These are phyloP conservation scores for Torymus texanus DNA, from an alignment of 2,888 invertebrate genomes.

Conservation along the genomic window DNA sequence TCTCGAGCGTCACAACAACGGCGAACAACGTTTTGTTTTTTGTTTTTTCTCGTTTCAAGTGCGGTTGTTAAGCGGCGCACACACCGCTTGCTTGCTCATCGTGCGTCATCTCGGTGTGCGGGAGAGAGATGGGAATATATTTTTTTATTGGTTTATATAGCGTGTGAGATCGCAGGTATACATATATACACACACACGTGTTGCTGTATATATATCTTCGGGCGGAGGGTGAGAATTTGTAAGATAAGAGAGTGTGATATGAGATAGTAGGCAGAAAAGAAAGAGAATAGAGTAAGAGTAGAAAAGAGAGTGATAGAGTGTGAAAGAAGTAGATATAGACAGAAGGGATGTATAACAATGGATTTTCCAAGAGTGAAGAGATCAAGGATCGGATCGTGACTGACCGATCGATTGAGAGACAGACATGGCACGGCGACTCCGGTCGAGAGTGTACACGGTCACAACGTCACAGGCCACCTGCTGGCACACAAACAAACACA, in stretches of 20 bases:
- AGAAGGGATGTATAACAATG: constrained; percentile 26
- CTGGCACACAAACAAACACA: constrained; percentile 76
- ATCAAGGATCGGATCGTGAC: constrained; percentile 58
- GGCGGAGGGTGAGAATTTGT: neutral
- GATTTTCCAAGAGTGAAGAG: constrained; percentile 55
- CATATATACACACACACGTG: constrained; percentile 29
- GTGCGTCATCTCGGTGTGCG: constrained; percentile 34
- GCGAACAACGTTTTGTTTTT: constrained; percentile 1
- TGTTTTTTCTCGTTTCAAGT: constrained; percentile 21
- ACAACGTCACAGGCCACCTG: constrained; percentile 76
- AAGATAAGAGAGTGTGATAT: neutral
- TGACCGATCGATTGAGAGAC: constrained; percentile 68
- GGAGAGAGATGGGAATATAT: constrained; percentile 40
- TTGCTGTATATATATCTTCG: constrained; percentile 28
- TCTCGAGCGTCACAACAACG: constrained; percentile 30
- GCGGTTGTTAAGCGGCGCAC: neutral
- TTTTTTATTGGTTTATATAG: constrained; percentile 24
- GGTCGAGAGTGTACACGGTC: constrained; percentile 74
- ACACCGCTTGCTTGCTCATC: constrained; percentile 25
- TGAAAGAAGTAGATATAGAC: constrained; percentile 43
- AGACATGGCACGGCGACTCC: constrained; percentile 75
- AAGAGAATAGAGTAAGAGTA: neutral
- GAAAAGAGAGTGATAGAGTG: constrained; percentile 4
- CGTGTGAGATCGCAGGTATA: constrained; percentile 19
- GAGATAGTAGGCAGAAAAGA: neutral